Conservation (phyloP, 2,113 vertebrate genomes). For the Polypterus senegalus region DNA sequence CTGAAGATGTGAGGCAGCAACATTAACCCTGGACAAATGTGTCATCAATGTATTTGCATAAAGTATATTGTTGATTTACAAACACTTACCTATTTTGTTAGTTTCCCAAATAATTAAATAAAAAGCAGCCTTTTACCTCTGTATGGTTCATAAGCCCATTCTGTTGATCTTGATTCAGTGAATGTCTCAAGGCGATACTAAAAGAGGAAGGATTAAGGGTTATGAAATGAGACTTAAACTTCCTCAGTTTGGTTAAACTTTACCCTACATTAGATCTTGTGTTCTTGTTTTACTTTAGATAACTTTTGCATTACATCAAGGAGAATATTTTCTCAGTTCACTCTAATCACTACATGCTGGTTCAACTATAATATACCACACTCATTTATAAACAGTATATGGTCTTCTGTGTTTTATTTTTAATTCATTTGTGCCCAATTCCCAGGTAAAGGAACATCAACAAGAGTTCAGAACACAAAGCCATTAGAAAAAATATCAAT, state of each 20-base stretch:
- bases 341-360: no score
- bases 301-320: no score
- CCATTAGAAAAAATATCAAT: no score
- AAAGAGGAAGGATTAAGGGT: constrained; percentile 5
- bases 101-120: neutral
- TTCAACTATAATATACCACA: no score
- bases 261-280: neutral
- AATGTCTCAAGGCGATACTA: constrained; percentile 47
- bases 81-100: neutral
- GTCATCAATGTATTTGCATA: neutral
- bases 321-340: no score
- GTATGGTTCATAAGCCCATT: constrained; percentile 28
- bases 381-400: no score
- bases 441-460: no score
- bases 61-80: neutral
- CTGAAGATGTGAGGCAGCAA: no score
- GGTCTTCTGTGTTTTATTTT: no score
- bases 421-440: no score
- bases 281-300: neutral
- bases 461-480: no score
- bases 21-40: neutral
- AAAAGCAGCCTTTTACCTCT: constrained; percentile 14
- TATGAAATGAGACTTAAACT: neutral
- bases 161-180: constrained; percentile 35
- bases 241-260: neutral